Percentiles rank a stretch among this genome's conserved stretches.
phyloP scores from a whole-genome alignment of 2,888 invertebrate species.

The Nemapogon koenigi region DNA sequence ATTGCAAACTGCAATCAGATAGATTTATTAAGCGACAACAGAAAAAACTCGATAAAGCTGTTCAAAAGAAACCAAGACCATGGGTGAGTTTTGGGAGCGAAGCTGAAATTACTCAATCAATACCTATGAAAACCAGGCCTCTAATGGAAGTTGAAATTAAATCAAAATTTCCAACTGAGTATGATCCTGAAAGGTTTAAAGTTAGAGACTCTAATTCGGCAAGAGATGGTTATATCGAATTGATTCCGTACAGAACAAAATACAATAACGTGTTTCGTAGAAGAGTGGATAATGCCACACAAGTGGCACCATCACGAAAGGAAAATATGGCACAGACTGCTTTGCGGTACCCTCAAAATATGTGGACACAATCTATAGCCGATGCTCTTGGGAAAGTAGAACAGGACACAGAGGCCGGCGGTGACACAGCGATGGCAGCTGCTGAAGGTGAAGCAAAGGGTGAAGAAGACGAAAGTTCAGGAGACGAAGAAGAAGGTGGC shows the following conservation, averaged over 20 bases:
- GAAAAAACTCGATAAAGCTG: constrained; percentile 60
- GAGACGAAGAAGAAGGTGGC: constrained; percentile 19
- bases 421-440: no score
- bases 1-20: constrained; percentile 54
- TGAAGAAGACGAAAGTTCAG: constrained; percentile 27
- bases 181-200: constrained; percentile 49
- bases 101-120: constrained; percentile 62
- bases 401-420: constrained; percentile 30
- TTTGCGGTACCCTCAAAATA: constrained; percentile 71
- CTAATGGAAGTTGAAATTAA: constrained; percentile 73
- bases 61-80: constrained; percentile 58
- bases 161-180: constrained; percentile 63
- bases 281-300: constrained; percentile 63
- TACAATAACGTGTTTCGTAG: constrained; percentile 63
- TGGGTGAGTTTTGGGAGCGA: constrained; percentile 74
- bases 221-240: constrained; percentile 73
- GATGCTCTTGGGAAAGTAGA: constrained; percentile 32
- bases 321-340: constrained; percentile 70
- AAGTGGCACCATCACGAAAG: constrained; percentile 57
- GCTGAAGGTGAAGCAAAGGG: constrained; percentile 18
- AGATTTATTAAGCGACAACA: constrained; percentile 63
- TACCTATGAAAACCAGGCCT: constrained; percentile 59
- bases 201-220: constrained; percentile 62
- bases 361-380: constrained; percentile 70
- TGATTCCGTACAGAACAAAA: constrained; percentile 63